A percentile compares a stretch with the other conserved stretches of the same genome.
Conservation (phyloP, 2,888 invertebrate genomes). For the Aricia artaxerxes region DNA sequence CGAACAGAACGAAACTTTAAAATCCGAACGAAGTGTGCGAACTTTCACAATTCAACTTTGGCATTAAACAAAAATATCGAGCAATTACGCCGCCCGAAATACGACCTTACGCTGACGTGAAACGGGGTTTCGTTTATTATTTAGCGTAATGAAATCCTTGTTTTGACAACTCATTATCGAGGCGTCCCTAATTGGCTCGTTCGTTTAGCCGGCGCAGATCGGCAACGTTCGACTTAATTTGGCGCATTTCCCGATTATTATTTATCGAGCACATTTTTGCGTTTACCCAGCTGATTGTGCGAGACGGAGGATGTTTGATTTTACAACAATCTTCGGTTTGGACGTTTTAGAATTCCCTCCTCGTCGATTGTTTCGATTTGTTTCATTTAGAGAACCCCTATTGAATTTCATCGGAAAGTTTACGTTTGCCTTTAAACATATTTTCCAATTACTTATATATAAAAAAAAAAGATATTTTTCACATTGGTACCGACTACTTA, state of each 20-base stretch:
- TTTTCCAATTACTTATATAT: background rate
- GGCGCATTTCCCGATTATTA: constrained; percentile 57
- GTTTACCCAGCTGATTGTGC: constrained; percentile 73
- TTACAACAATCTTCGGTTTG: constrained; percentile 24
- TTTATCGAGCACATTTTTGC: constrained; percentile 70
- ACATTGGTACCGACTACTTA: background rate
- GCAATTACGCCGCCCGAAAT: constrained; percentile 42
- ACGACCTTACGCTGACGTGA: constrained; percentile 45
- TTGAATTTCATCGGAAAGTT: background rate
- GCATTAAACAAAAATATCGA: constrained; percentile 55
- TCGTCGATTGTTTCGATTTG: constrained; percentile 16
- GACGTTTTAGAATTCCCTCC: constrained; percentile 22
- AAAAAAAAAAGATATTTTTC: background rate
- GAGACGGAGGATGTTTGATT: constrained; percentile 45
- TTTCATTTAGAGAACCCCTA: background rate
- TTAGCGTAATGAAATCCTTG: constrained; percentile 57
- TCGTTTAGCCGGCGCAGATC: constrained; percentile 55
- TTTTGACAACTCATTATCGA: constrained; percentile 78
- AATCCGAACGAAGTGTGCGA: constrained; percentile 66
- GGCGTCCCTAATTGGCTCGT: constrained; percentile 70
- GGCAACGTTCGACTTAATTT: constrained; percentile 51
- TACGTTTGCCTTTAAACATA: background rate
- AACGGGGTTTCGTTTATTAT: constrained; percentile 41
- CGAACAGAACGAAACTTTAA: constrained; percentile 68
- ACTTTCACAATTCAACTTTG: constrained; percentile 76